phyloP scores from a whole-genome alignment of 2,888 invertebrate species.

The Drosophila cyrtoloma region DNA sequence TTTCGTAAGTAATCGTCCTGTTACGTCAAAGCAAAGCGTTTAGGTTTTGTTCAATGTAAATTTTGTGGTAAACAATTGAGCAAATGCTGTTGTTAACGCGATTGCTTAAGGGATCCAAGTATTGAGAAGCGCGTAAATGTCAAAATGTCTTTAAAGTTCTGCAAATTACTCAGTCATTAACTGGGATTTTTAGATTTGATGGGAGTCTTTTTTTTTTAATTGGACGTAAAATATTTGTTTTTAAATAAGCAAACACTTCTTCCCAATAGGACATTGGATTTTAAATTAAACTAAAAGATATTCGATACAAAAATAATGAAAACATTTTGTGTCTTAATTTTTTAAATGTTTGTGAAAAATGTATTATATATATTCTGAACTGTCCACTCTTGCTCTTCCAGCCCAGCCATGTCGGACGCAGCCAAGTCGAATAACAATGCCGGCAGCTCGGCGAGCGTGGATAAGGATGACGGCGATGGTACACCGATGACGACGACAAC shows the following conservation, averaged over 20 bases:
- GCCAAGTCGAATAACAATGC: slow-evolving; percentile 72
- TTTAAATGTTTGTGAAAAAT: no score
- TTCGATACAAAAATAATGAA: no score
- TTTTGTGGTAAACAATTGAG: slow-evolving; percentile 17
- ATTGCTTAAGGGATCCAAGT: slow-evolving; percentile 8
- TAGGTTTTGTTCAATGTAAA: slow-evolving; percentile 12
- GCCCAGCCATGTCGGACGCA: slow-evolving; percentile 62
- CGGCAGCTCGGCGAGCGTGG: slow-evolving; percentile 24
- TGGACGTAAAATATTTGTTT: not conserved
- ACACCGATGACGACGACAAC: slow-evolving; percentile 43
- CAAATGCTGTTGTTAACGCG: slow-evolving; percentile 16
- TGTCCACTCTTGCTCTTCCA: not conserved
- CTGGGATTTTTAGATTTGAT: not conserved
- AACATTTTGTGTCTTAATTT: no score
- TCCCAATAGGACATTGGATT: no score
- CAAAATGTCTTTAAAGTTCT: not conserved
- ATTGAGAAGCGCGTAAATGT: not conserved
- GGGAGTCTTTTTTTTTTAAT: not conserved
- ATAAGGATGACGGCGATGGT: slow-evolving; percentile 20
- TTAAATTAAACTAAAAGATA: no score
- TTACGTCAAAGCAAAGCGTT: slow-evolving; percentile 54
- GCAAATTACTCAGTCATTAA: not conserved
- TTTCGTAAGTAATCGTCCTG: slow-evolving; percentile 16
- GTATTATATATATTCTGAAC: not conserved
- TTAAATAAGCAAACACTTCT: no score